Base-by-base conservation (phyloP, 2,888 invertebrate species). In the Epinotia bilunana region DNA sequence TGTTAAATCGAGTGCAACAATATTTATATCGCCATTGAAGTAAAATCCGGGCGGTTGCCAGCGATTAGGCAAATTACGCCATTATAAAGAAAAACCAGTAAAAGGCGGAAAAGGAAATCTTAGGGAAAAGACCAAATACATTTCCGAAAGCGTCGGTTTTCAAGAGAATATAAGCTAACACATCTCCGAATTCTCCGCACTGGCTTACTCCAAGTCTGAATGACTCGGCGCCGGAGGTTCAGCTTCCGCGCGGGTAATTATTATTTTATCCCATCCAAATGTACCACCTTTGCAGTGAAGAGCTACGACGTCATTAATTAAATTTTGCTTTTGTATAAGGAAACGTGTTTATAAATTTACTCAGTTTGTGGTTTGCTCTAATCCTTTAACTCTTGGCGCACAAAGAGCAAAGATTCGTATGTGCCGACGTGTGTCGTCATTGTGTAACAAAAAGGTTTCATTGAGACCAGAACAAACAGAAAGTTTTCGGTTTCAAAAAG, bases 101-200 rank as follows among this genome's bases (percentile, higher is more conserved):
- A 75, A 75, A 72, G 75, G 75, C 75, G 75, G 75, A 72, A 72
- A 46, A 61, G 72, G 67, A 75, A 75, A 72, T 75, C 61, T 72
- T 72, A 67, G 61, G 67, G 62, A 72, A 75, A 75, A 75, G 61
- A 75, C 74, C 65, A 61, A 75, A 65, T 71, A 75, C 72, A 72
- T 72, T 75, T 75, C 61, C 33, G 65, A 75, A 72, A 74, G 55
- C 67, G 67, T 67, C 46, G 62, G 67, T 75, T 75, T 72, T 57
- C 61, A 62, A 75, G 61, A 67, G 61, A 75, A 75, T 75, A 75
- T 72, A 75, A 75, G 72, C 71, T 71, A 75, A 57, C 67, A 71
- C 65, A 55, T 74, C 74, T 74, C 64, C 39, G 64, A 43, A 65
- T 60, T 57, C 53, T 18, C 57, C 49, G 64, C 49, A 61, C 49